phyloP scores from a whole-genome alignment of 2,113 vertebrate genomes.

The Anser brachyrhynchus region DNA sequence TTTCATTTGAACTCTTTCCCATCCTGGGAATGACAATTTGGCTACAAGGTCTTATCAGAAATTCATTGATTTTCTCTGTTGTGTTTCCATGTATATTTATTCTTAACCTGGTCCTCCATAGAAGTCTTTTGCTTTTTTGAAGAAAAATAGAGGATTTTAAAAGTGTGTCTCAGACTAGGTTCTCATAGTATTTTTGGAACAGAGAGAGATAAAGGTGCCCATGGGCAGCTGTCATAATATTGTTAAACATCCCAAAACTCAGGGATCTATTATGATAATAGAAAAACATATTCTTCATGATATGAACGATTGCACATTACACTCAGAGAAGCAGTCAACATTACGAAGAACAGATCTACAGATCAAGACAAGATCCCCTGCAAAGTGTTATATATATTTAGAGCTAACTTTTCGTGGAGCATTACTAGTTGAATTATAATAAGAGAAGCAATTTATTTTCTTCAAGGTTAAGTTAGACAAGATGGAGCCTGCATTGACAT shows the following conservation, averaged over 20 bases:
- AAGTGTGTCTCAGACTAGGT: not conserved
- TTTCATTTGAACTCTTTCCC: not conserved
- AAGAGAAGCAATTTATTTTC: slow-evolving; percentile 6
- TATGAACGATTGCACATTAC: not conserved
- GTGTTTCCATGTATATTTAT: not conserved
- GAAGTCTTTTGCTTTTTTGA: not conserved
- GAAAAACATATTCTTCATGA: not conserved
- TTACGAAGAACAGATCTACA: not conserved
- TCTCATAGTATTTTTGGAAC: not conserved
- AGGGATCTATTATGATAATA: not conserved
- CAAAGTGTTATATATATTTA: not conserved
- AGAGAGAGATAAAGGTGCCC: not conserved
- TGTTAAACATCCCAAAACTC: not conserved
- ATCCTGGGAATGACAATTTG: not conserved
- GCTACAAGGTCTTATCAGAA: not conserved
- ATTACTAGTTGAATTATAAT: slow-evolving; percentile 4
- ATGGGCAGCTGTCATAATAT: not conserved
- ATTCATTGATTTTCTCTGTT: not conserved
- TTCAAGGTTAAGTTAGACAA: slow-evolving; percentile 5
- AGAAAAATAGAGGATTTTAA: not conserved
- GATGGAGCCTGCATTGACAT: not conserved
- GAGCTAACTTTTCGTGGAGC: not conserved
- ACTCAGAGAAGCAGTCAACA: not conserved
- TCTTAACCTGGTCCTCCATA: not conserved
- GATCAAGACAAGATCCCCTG: not conserved